Base-by-base conservation (phyloP, 1,140 invertebrate species). In the Listronotus bonariensis region DNA sequence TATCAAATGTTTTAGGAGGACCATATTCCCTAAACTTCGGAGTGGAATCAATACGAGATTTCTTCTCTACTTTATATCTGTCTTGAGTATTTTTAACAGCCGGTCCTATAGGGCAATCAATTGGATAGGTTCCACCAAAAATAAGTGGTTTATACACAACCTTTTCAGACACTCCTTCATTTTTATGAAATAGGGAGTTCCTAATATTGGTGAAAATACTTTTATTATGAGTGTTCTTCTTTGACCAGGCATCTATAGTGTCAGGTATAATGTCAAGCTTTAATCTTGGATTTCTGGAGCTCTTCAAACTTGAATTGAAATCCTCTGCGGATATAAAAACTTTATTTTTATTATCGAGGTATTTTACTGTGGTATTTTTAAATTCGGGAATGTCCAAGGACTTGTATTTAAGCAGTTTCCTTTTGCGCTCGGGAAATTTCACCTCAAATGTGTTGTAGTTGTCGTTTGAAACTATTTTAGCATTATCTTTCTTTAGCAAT, bases 91-190 rank as follows among this genome's bases (percentile, higher is more conserved):
- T 69, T 68, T 40, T 58, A 5, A 41, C 20, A n/a, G 46, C 14
- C 0, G 53, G 42, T 9, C 55, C 64, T 1, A 65, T 69, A 5
- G 89, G 89, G 68, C 83, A 80, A 74, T 92, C 90, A 46, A 92
- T 92, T 2, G 89, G 89, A 81, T 86, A 93, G 6, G 91, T 93
- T 34, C 91, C 90, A 53, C 90, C 89, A 74, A 92, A 92, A 40
- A 92, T 83, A 0, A 91, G 77, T 18, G 88, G 87, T 73, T 87
- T 86, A 67, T 83, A 86, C 10, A 77, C 71, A 17, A 75, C 56
- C 40, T 77, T 69, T 26, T 69, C 68, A 58, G 71, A 61, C 3
- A 31, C 48, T 17, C 56, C 56, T 14, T 59, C 63, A 66, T 57
- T 72, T 49, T 71, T 77, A 68, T 60, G 63, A 53, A 77, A 78